Evolutionary conservation across 2,113 vertebrate genomes (phyloP).

Genomic region (Anarhynchus alexandrinus): DNA sequence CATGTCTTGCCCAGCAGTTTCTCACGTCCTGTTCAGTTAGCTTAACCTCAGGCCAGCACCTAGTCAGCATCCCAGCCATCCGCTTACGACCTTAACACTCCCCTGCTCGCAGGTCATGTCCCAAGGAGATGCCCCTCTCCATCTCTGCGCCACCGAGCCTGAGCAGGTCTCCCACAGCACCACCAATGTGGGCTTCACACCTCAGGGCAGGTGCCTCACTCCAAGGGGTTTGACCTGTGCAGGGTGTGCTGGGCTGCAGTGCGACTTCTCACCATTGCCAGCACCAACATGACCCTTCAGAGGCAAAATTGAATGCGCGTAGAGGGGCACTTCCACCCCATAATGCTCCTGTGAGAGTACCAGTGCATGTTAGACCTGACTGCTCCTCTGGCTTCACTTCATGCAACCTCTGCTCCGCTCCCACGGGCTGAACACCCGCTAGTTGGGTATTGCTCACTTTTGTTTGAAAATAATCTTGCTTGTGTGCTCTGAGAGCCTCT

Average conservation of each 20-base stretch:
- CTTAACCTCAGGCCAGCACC: background rate
- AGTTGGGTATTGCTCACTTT: background rate
- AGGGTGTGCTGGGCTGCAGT: background rate
- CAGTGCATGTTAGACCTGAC: too few species aligned
- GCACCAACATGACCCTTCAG: background rate
- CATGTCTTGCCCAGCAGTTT: background rate
- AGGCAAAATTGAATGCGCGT: rapidly evolving
- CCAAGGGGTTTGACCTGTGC: background rate
- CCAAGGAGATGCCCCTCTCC: background rate
- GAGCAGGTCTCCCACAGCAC: background rate
- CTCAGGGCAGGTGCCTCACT: rapidly evolving
- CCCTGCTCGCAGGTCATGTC: background rate
- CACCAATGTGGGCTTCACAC: background rate
- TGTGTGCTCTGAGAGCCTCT: background rate
- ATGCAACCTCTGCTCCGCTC: background rate
- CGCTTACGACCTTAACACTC: background rate
- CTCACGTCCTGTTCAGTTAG: background rate
- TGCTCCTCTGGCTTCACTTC: background rate
- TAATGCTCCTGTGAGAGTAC: too few species aligned
- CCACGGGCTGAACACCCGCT: background rate
- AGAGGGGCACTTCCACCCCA: rapidly evolving
- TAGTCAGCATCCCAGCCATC: background rate
- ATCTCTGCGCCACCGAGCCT: rapidly evolving
- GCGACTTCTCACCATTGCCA: background rate
- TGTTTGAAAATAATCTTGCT: background rate